Evolutionary conservation across 2,888 invertebrate species (phyloP).

Genomic region (Onchidella celtica): DNA sequence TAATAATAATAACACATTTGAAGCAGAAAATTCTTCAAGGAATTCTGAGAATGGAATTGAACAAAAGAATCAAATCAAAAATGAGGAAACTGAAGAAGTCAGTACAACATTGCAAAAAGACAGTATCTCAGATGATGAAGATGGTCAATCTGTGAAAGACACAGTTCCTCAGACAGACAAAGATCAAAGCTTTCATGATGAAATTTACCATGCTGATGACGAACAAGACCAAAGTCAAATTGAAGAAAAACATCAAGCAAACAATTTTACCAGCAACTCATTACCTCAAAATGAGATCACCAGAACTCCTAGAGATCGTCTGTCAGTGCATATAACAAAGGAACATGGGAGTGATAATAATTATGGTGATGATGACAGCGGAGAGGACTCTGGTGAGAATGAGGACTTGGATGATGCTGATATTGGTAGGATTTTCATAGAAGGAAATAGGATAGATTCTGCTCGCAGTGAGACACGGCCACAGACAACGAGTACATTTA

Average conservation of each 20-base stretch:
- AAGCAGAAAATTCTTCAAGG: too few relatives aligned
- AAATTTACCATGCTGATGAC: neutral
- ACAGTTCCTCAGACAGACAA: neutral
- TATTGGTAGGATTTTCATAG: neutral
- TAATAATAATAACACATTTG: too few relatives aligned
- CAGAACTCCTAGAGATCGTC: neutral
- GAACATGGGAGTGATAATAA: neutral
- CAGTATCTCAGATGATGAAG: too few relatives aligned
- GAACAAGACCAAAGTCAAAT: neutral
- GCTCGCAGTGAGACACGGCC: constrained; percentile 26
- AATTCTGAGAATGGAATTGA: too few relatives aligned
- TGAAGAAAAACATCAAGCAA: neutral
- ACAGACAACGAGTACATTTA: constrained; percentile 37
- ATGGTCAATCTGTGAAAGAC: neutral
- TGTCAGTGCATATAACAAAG: neutral
- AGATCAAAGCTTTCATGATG: neutral
- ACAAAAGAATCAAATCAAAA: too few relatives aligned
- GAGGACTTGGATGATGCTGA: neutral
- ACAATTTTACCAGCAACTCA: neutral
- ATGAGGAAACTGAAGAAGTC: too few relatives aligned
- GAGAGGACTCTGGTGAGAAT: neutral
- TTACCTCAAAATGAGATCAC: neutral
- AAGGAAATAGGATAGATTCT: neutral
- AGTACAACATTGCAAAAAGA: too few relatives aligned
- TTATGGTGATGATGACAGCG: neutral